Evolutionary conservation across 2,797 vertebrate genomes (phyloP).

Genomic region (Tachyglossus aculeatus): DNA sequence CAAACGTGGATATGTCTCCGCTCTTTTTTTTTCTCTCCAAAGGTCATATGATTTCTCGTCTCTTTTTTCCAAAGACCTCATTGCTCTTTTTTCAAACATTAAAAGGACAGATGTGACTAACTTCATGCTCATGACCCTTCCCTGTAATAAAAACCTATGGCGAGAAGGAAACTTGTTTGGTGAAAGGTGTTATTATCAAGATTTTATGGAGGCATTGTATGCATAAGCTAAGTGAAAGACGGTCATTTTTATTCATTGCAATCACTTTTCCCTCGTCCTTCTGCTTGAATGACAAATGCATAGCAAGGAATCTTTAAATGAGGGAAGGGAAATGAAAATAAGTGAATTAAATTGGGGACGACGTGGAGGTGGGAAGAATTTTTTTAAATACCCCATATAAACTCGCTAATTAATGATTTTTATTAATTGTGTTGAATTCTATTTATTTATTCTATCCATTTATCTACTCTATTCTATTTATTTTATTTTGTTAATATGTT

Average conservation of each 20-base stretch:
- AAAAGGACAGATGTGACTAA: conserved; percentile 7
- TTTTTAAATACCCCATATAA: neutral
- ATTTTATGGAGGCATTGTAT: neutral
- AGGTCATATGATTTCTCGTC: neutral
- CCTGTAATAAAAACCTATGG: neutral
- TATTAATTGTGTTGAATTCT: neutral
- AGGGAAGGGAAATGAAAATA: conserved; percentile 25
- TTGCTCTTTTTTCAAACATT: neutral
- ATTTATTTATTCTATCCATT: too few relatives aligned
- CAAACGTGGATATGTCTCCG: neutral
- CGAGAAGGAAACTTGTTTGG: neutral
- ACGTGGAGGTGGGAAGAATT: neutral
- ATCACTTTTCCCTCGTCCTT: neutral
- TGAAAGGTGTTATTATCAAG: conserved; percentile 1
- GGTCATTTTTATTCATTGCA: neutral
- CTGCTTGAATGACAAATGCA: neutral
- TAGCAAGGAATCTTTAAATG: neutral
- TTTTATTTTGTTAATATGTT: too few relatives aligned
- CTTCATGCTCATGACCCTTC: neutral
- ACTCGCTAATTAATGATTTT: neutral
- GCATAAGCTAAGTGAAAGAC: conserved; percentile 16
- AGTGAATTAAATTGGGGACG: neutral
- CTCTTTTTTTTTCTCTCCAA: neutral
- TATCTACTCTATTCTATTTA: too few relatives aligned
- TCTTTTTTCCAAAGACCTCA: conserved; percentile 11